Base-by-base conservation (phyloP, 2,797 vertebrate species). In the Anabas testudineus region DNA sequence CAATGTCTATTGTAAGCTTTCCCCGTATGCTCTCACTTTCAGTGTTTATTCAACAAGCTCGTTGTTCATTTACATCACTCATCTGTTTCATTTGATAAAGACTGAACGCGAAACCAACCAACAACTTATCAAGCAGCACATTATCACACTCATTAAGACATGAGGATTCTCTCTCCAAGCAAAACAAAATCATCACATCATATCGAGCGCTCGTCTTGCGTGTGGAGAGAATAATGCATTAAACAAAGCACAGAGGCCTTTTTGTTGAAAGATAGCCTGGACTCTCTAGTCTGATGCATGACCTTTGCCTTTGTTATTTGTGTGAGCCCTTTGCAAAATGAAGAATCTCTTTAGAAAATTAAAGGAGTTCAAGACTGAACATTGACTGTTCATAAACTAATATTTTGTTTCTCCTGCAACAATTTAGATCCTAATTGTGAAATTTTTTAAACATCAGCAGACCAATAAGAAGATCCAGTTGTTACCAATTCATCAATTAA, bases 21-120 rank as follows among this genome's bases (percentile, higher is more conserved):
- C 45, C 19, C 42, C 37, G 10, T 55, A 52, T 66, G 60, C 80
- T 71, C 58, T 49, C 19, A 4, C 28, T 58, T 57, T 69, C 15
- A 5, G 7, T 61, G 47, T 74, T 85, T 61, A 60, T 76, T 52
- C 30, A 78, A 52, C 15, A 28, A 72, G 52, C n/a, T 19, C 34
- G 71, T 52, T 56, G 39, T 24, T 24, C 21, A 30, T 55, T 54
- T 18, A 21, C 78, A 24, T 37, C 9, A 0, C 30, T 64, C 10
- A 22, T 75, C 14, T 43, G 19, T 60, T 52, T 55, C 12, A 53
- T 65, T 67, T 36, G 34, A 69, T 64, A 37, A 18, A 59, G 19
- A 47, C 3, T 54, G n/a, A 30, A 67, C 18, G 6, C 19, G 54
- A 26, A 55, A 73, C 28, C 42, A 26, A 13, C 42, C 7, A 28